Base-by-base conservation (phyloP, 2,888 invertebrate genomes). In the Merodon equestris region DNA sequence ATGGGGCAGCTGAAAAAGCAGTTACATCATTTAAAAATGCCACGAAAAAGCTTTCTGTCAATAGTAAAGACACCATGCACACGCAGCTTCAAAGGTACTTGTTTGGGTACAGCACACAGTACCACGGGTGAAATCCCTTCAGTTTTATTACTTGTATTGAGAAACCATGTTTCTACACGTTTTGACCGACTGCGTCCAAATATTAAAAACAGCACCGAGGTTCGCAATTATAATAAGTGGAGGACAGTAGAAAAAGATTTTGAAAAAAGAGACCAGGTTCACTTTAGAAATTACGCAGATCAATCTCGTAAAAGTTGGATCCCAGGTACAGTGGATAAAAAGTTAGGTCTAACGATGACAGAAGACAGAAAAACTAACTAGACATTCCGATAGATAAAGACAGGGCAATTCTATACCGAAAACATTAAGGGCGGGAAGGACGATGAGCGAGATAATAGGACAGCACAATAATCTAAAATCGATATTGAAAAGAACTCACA, bases 211-310 rank as follows among this genome's bases (percentile, higher is more conserved):
- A 48, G 18, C 0, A 48, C 12, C 18, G 17, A 47, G 10, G 18
- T 47, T 10, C 14, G 47, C 9, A 47, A 47, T n/a, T 47, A 47
- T 13, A 47, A 47, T 1, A n/a, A n/a, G n/a, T n/a, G n/a, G n/a
- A n/a, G n/a, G n/a, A n/a, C n/a, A n/a, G n/a, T n/a, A n/a, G n/a
- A n/a, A n/a, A n/a, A n/a, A n/a, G n/a, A n/a, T n/a, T n/a, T n/a
- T n/a, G n/a, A n/a, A n/a, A n/a, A n/a, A 47, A 47, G 18, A 10
- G 47, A 7, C 47, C 15, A 17, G 9, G 18, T 47, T 10, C 18
- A 47, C 18, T 1, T 47, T 12, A 17, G 47, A 17, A 47, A 17
- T 5, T 47, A 47, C 18, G 1, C 47, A 17, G 18, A n/a, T 15
- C 47, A 9, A 9, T 10, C 9, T 5, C 15, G 15, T 2, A 47